phyloP scores from a whole-genome alignment of 1,140 invertebrate species.

The Drosophila ogumai region DNA sequence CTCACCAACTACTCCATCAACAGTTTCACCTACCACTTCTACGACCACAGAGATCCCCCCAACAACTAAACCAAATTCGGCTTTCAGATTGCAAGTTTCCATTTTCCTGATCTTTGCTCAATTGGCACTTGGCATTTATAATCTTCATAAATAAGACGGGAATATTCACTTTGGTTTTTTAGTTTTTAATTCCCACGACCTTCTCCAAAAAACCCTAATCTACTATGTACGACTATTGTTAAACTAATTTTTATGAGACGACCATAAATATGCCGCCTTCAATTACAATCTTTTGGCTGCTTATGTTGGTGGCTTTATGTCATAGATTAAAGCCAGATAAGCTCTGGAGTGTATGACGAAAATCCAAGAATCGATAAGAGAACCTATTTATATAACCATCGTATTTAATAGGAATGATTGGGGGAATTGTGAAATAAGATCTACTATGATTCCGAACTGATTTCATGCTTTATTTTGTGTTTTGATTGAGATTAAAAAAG shows the following conservation, averaged over 20 bases:
- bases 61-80: conserved; percentile 55
- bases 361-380: not conserved
- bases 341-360: conserved; percentile 10
- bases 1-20: conserved; percentile 10
- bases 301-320: conserved; percentile 10
- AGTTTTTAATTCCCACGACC: conserved; percentile 49
- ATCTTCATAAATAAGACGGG: conserved; percentile 50
- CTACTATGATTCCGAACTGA: not conserved
- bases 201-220: conserved; percentile 48
- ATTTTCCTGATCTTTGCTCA: conserved; percentile 47
- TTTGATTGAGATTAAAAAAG: conserved; percentile 15
- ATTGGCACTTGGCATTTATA: conserved; percentile 45
- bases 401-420: not conserved
- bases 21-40: conserved; percentile 10
- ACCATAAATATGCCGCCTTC: conserved; percentile 32
- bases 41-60: conserved; percentile 36
- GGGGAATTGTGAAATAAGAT: conserved; percentile 1
- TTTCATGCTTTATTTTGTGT: not conserved
- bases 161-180: conserved; percentile 18
- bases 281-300: conserved; percentile 16
- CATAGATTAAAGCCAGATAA: conserved; percentile 24
- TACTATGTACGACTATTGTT: conserved; percentile 47
- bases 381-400: conserved; percentile 14
- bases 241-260: conserved; percentile 47
- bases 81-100: conserved; percentile 31